Percentiles rank a stretch among this genome's conserved stretches.
Conservation (phyloP, 2,113 vertebrate genomes). For the Mus pahari region DNA sequence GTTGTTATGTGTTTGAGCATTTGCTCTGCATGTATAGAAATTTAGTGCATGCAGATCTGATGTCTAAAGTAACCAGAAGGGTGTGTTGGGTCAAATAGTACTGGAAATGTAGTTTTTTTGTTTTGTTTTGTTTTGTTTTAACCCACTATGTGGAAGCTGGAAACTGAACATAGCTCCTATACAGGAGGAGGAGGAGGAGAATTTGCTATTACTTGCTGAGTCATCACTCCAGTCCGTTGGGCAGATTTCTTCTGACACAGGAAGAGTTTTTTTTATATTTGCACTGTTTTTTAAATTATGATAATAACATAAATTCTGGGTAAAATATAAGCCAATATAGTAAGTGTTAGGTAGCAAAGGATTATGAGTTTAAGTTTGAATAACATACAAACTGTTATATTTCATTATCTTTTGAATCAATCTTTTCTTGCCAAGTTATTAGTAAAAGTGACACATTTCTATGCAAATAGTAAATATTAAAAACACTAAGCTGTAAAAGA, state of each 20-base stretch:
- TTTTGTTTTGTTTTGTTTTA: background rate
- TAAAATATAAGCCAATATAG: background rate
- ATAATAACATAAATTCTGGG: background rate
- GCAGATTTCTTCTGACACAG: too few species aligned
- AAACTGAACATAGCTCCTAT: background rate
- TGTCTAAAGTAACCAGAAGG: background rate
- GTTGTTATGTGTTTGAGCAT: background rate
- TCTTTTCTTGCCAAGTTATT: background rate
- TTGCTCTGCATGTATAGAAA: background rate
- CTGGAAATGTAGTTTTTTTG: background rate
- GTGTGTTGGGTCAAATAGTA: background rate
- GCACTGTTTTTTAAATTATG: background rate
- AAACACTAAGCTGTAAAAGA: background rate
- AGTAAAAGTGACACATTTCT: background rate
- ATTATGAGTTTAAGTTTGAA: background rate
- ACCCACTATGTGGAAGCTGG: background rate
- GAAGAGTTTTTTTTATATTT: background rate
- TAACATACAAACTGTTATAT: background rate
- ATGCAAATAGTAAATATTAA: background rate
- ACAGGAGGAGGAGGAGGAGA: background rate
- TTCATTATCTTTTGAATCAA: background rate
- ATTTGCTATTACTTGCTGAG: background rate
- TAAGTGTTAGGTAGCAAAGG: rapidly evolving
- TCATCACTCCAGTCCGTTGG: background rate
- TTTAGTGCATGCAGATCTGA: background rate